Evolutionary conservation across 1,140 invertebrate species (phyloP).

Genomic region (Antheraea pernyi): DNA sequence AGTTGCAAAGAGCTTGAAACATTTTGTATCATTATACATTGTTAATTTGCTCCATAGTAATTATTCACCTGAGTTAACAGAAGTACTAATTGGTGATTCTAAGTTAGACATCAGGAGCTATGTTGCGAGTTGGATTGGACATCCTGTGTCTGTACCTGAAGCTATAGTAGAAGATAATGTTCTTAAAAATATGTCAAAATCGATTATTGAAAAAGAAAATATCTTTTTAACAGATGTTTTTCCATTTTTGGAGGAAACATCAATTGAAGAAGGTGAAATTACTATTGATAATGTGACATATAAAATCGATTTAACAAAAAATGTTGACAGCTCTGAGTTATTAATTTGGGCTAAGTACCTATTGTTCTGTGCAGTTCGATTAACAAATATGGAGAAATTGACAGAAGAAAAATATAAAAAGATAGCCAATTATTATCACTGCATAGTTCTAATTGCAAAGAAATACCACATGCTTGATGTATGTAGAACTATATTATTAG

Average conservation of each 20-base stretch:
- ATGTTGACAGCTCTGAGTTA: conserved; percentile 58
- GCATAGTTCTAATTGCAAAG: conserved; percentile 49
- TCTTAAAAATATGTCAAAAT: conserved; percentile 49
- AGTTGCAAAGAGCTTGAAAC: conserved; percentile 56
- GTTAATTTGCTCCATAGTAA: conserved; percentile 69
- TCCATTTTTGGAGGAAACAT: conserved; percentile 33
- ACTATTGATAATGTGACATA: conserved; percentile 35
- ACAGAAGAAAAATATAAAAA: conserved; percentile 46
- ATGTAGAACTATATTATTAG: conserved; percentile 49
- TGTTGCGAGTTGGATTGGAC: conserved; percentile 56
- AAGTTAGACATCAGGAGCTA: conserved; percentile 64
- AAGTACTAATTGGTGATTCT: conserved; percentile 59
- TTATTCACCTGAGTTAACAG: conserved; percentile 66
- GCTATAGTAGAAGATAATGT: conserved; percentile 43
- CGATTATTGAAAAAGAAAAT: conserved; percentile 52
- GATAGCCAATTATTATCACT: conserved; percentile 49
- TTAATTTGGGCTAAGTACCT: conserved; percentile 68
- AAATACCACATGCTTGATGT: conserved; percentile 47
- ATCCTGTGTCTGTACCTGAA: conserved; percentile 49
- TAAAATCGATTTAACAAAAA: conserved; percentile 36
- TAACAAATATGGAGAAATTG: conserved; percentile 53
- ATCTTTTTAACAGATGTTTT: conserved; percentile 51
- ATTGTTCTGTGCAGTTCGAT: conserved; percentile 60
- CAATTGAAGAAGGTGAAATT: conserved; percentile 38
- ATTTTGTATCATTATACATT: conserved; percentile 62